phyloP scores from a whole-genome alignment of 2,888 invertebrate species.

The Cosmopolites sordidus region DNA sequence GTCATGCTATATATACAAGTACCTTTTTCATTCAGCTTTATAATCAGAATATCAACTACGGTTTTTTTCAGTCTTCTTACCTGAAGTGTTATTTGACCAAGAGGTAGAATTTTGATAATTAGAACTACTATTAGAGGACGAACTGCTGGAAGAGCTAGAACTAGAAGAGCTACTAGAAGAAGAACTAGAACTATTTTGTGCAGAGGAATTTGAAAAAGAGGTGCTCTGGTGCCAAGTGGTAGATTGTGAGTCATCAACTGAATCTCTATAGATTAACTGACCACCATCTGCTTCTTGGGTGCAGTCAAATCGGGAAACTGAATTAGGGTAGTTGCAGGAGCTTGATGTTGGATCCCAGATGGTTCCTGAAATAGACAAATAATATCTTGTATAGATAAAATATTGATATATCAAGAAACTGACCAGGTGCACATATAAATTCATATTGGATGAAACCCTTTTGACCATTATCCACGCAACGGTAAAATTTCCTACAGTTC shows the following conservation, averaged over 20 bases:
- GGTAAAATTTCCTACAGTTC: slow-evolving; percentile 71
- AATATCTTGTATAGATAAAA: too few species aligned
- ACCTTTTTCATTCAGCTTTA: not conserved
- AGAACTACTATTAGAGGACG: slow-evolving; percentile 26
- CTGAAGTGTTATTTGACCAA: slow-evolving; percentile 18
- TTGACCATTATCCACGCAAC: slow-evolving; percentile 63
- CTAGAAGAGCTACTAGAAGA: slow-evolving; percentile 21
- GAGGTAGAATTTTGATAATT: slow-evolving; percentile 23
- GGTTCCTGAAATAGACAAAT: slow-evolving; percentile 53
- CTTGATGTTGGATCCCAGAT: slow-evolving; percentile 67
- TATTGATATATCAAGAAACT: too few species aligned
- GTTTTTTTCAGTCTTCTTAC: slow-evolving; percentile 5
- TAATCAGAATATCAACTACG: not conserved
- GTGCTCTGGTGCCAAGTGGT: slow-evolving; percentile 17
- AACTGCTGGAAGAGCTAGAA: slow-evolving; percentile 24
- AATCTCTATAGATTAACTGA: slow-evolving; percentile 23
- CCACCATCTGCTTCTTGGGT: slow-evolving; percentile 34
- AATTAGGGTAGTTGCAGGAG: slow-evolving; percentile 70
- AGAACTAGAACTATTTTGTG: slow-evolving; percentile 27
- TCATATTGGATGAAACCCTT: slow-evolving; percentile 63
- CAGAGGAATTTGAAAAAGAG: slow-evolving; percentile 23
- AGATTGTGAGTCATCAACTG: slow-evolving; percentile 15
- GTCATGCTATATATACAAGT: not conserved
- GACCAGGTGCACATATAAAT: slow-evolving; percentile 62
- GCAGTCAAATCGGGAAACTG: slow-evolving; percentile 51